Base-by-base conservation (phyloP, 2,888 invertebrate species). In the Sturmia bella region DNA sequence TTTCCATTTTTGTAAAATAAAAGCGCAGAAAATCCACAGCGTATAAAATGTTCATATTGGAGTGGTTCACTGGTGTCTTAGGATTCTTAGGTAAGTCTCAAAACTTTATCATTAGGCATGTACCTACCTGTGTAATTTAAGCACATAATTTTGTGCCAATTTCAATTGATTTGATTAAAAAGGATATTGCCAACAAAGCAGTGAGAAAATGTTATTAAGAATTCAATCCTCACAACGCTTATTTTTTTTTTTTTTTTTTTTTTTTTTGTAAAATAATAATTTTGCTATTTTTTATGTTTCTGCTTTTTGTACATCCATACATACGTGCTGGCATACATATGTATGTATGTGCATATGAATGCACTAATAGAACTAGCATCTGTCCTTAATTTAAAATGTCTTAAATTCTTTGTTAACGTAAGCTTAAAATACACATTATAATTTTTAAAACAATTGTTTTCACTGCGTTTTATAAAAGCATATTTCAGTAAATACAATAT, bases 11-110 rank as follows among this genome's bases (percentile, higher is more conserved):
- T 57, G 11, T 54, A 45, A 11, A 52, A 69, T 73, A 41, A 77
- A 70, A 54, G 63, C 37, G 61, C 63, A 74, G 39, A 79, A 63
- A 76, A 70, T 21, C 50, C 74, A 69, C 80, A 76, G 74, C 37
- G 59, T 59, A 66, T 52, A 79, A 86, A 90, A 97, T 98, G 97
- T 97, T 98, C 93, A 95, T 98, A 92, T 96, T 96, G 96, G 97
- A 97, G 92, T 98, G 97, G 97, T 96, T 98, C 91, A 96, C 97
- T 91, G 97, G 97, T 89, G 97, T 97, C 90, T 93, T 98, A 90
- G 97, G 97, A 91, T 97, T 96, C 92, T 94, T 98, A 91, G 97
- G 97, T 97, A 91, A 95, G 95, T 86, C 32, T 12, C 11, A 52
- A 39, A 48, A 48, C 7, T 24, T 1, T 3, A 1, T 13, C 64